Conservation (phyloP, 92 coral and sea anemone species). For the Virgularia gustaviana region DNA sequence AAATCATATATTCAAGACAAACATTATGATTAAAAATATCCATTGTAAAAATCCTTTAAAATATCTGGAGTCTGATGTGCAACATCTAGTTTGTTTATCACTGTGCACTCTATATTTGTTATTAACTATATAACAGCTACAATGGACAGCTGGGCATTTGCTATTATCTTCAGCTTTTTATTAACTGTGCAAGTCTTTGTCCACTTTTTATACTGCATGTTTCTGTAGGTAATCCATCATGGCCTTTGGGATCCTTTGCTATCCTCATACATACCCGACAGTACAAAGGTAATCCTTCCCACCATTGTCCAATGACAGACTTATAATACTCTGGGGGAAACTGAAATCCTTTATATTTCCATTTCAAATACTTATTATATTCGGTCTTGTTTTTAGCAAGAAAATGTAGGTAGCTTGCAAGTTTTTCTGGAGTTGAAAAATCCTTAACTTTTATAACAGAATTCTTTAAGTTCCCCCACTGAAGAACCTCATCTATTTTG, state of each 20-base stretch:
- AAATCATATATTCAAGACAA: too few relatives aligned
- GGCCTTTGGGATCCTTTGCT: conserved; percentile 61
- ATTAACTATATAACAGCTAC: too few relatives aligned
- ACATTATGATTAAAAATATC: too few relatives aligned
- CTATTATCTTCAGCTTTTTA: not conserved
- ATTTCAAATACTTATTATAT: conserved; percentile 82
- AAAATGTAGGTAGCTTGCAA: conserved; percentile 65
- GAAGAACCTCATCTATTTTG: conserved; percentile 82
- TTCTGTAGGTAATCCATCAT: conserved; percentile 21
- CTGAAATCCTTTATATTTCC: conserved; percentile 91
- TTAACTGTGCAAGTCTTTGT: conserved; percentile 18
- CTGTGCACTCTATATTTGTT: too few relatives aligned
- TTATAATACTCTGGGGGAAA: conserved; percentile 56
- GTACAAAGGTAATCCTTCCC: conserved; percentile 84
- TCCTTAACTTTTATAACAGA: conserved; percentile 90
- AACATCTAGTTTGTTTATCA: too few relatives aligned
- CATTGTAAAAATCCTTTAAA: too few relatives aligned
- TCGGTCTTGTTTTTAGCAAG: conserved; percentile 84
- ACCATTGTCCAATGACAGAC: conserved; percentile 90
- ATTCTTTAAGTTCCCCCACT: conserved; percentile 74
- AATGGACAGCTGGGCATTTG: too few relatives aligned
- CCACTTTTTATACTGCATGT: conserved; percentile 3
- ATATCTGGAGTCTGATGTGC: too few relatives aligned
- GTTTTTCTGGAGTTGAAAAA: conserved; percentile 75
- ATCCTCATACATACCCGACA: conserved; percentile 97